Evolutionary conservation across 2,888 invertebrate species (phyloP).

Genomic region (Catocala nupta): DNA sequence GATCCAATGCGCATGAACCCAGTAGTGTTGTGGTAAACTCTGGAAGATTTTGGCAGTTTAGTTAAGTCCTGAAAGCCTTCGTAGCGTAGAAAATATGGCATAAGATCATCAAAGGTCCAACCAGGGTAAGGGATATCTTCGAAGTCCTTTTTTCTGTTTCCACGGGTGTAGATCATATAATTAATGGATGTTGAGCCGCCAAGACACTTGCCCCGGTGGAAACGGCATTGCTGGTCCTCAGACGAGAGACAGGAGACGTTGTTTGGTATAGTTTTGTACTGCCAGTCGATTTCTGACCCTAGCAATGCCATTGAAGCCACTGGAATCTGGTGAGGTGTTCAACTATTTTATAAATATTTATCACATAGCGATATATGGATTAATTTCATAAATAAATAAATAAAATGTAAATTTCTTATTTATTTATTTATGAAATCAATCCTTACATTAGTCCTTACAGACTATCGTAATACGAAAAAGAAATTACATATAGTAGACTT

Average conservation of each 20-base stretch:
- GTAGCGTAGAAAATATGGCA: constrained; percentile 69
- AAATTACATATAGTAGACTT: too few species aligned
- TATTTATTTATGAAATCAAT: too few species aligned
- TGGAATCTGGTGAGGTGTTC: constrained; percentile 59
- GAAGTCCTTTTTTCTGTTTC: constrained; percentile 63
- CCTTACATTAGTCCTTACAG: too few species aligned
- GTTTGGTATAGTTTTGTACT: constrained; percentile 67
- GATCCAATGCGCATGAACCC: constrained; percentile 63
- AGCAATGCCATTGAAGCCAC: constrained; percentile 50
- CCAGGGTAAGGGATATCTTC: constrained; percentile 60
- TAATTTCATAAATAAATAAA: too few species aligned
- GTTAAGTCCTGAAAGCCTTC: constrained; percentile 64
- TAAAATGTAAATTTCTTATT: too few species aligned
- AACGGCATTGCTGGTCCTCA: constrained; percentile 57
- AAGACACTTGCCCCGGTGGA: constrained; percentile 70
- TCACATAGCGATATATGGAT: too few species aligned
- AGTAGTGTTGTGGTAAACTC: constrained; percentile 66
- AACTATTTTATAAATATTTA: not conserved
- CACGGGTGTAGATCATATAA: constrained; percentile 74
- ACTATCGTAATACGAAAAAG: too few species aligned
- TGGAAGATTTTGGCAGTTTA: constrained; percentile 61
- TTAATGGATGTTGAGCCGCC: constrained; percentile 77
- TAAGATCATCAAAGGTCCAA: constrained; percentile 69
- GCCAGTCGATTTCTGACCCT: constrained; percentile 66
- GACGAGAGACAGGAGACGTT: constrained; percentile 68